These are phyloP conservation scores for Zele albiditarsus DNA, from an alignment of 2,888 invertebrate species.

Conservation along the genomic window DNA sequence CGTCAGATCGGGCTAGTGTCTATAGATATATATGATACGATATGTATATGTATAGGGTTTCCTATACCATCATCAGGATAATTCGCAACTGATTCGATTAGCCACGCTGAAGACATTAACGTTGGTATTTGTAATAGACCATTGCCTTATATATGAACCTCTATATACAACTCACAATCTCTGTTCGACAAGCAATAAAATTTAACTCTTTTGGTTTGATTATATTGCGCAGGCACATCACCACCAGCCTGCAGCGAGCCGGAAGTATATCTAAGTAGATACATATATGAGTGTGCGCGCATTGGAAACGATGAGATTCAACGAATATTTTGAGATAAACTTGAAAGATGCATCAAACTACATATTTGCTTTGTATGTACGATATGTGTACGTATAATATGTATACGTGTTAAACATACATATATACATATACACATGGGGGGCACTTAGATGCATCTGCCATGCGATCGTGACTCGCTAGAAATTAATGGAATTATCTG, in stretches of 20 bases:
- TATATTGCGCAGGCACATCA: too few species aligned
- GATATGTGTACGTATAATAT: neutral
- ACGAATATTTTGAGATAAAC: slow-evolving; percentile 8
- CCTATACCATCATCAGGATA: neutral
- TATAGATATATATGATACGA: neutral
- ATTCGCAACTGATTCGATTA: slow-evolving; percentile 20
- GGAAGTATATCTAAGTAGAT: slow-evolving; percentile 6
- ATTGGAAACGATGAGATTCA: neutral
- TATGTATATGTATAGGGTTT: neutral
- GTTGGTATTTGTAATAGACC: slow-evolving; percentile 12
- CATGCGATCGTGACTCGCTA: slow-evolving; percentile 36
- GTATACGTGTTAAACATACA: too few species aligned
- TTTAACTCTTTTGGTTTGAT: neutral
- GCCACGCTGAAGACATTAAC: slow-evolving; percentile 28
- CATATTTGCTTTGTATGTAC: neutral
- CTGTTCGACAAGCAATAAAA: slow-evolving; percentile 15
- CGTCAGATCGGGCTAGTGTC: neutral
- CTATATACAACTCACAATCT: slow-evolving; percentile 1
- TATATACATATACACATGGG: neutral
- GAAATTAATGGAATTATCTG: slow-evolving; percentile 40
- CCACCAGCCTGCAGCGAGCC: neutral
- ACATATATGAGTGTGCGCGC: neutral
- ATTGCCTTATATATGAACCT: neutral
- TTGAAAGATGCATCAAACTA: neutral
- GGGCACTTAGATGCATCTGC: slow-evolving; percentile 22